These are phyloP conservation scores for Agrochola macilenta DNA, from an alignment of 2,888 invertebrate genomes.

Conservation along the genomic window DNA sequence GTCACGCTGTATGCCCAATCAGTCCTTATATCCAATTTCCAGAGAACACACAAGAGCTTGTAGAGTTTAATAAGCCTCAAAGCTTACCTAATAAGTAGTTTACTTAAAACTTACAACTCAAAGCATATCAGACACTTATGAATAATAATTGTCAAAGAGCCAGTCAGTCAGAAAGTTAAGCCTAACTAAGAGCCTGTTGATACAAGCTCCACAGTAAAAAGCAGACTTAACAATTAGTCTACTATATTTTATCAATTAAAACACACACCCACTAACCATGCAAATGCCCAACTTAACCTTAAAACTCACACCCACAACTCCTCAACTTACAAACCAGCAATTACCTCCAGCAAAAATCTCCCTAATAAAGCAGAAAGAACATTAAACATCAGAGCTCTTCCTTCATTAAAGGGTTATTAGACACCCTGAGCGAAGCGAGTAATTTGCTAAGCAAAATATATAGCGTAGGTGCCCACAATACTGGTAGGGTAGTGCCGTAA, in stretches of 20 bases:
- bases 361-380: constrained; percentile 65
- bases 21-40: constrained; percentile 24
- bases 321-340: constrained; percentile 59
- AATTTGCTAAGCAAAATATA: constrained; percentile 90
- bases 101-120: not conserved
- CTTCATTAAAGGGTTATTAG: constrained; percentile 90
- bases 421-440: constrained; percentile 85
- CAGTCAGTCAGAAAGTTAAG: not conserved
- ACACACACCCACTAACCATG: constrained; percentile 1
- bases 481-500: constrained; percentile 84
- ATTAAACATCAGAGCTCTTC: constrained; percentile 72
- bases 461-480: constrained; percentile 88
- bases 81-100: not conserved
- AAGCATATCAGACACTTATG: not conserved
- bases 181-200: not conserved
- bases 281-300: constrained; percentile 28
- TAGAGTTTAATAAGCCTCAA: not conserved
- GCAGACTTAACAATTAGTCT: not conserved
- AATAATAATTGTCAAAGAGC: not conserved
- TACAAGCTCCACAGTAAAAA: not conserved
- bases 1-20: constrained; percentile 33
- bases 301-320: constrained; percentile 28
- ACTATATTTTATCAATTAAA: not conserved
- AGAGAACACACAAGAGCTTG: not conserved
- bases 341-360: constrained; percentile 63